These are phyloP conservation scores for Antitype chi DNA, from an alignment of 2,888 invertebrate genomes.

Conservation along the genomic window DNA sequence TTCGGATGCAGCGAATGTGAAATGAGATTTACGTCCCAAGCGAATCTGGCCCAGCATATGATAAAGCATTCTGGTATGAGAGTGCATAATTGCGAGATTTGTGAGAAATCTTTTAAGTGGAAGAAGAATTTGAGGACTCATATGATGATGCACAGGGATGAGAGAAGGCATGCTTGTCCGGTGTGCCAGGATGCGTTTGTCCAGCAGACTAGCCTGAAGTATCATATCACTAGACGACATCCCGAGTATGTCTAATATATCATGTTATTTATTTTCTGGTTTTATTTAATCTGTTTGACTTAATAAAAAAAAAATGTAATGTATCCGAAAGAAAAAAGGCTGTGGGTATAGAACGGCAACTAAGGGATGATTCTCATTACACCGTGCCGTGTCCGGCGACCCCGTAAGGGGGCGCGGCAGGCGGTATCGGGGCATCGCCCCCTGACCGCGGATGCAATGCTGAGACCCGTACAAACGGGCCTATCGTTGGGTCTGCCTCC, in stretches of 20 bases:
- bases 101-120: conserved; percentile 70
- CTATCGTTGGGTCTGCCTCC: too few species aligned
- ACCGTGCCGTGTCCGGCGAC: too few species aligned
- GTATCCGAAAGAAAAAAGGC: not conserved
- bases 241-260: conserved; percentile 63
- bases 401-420: too few species aligned
- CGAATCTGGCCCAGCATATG: conserved; percentile 60
- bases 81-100: conserved; percentile 71
- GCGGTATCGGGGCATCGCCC: too few species aligned
- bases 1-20: conserved; percentile 68
- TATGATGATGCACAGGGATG: conserved; percentile 73
- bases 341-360: not conserved
- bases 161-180: conserved; percentile 70
- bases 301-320: not conserved
- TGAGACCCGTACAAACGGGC: too few species aligned
- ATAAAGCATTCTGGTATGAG: conserved; percentile 45
- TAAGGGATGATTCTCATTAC: too few species aligned
- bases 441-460: too few species aligned
- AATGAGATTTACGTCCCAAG: conserved; percentile 62
- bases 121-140: conserved; percentile 66
- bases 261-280: not conserved
- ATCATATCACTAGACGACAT: conserved; percentile 73
- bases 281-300: conserved; percentile 20
- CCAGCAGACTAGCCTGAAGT: conserved; percentile 72
- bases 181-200: conserved; percentile 77